Percentiles rank a stretch among this genome's conserved stretches.
Conservation (phyloP, 2,113 vertebrate species). For the Leucosticte australis region DNA sequence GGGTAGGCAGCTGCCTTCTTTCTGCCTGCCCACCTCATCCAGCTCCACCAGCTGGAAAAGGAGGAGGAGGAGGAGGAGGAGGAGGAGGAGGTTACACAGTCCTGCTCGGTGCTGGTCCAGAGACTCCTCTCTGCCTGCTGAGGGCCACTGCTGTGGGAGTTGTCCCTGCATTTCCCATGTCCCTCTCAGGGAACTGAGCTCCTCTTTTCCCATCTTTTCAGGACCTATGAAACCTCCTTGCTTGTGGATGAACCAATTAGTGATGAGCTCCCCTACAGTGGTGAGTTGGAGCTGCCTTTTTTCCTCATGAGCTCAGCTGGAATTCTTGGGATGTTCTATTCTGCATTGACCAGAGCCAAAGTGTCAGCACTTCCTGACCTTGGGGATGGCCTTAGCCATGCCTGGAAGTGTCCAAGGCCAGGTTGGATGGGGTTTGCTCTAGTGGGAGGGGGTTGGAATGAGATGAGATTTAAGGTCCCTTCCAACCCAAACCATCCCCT, state of each 20-base stretch:
- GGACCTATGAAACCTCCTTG: constrained; percentile 95
- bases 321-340: fast-evolving
- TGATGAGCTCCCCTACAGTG: constrained; percentile 95
- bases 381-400: neutral
- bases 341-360: neutral
- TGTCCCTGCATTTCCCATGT: neutral
- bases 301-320: neutral
- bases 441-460: neutral
- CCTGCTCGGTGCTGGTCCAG: constrained; percentile 91
- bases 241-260: constrained; percentile 95
- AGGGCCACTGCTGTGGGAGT: neutral
- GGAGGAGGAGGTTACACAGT: constrained; percentile 97
- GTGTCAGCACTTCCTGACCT: neutral
- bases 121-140: neutral
- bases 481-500: neutral
- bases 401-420: neutral
- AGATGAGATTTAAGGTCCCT: neutral
- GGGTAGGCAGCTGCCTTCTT: neutral
- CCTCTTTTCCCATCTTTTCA: constrained; percentile 34
- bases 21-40: neutral
- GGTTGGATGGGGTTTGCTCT: neutral
- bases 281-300: constrained; percentile 69
- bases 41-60: neutral
- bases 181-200: neutral
- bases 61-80: constrained; percentile 73